These are phyloP conservation scores for Nautilus pompilius DNA, from an alignment of 1,140 invertebrate genomes.

Conservation along the genomic window DNA sequence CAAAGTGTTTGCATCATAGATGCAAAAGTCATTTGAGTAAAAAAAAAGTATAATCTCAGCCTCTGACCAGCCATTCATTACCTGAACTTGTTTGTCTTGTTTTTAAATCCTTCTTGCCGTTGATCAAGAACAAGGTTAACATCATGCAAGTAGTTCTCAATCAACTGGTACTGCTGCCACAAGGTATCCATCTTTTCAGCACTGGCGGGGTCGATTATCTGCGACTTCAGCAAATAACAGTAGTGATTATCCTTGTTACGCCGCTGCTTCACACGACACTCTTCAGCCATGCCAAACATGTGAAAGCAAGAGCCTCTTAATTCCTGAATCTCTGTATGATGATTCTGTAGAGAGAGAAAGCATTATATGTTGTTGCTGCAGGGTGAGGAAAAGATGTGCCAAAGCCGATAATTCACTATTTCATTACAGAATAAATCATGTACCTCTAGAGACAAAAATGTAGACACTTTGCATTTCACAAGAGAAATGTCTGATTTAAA, in stretches of 20 bases:
- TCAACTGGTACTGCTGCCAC: slow-evolving; percentile 34
- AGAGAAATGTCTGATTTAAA: no score
- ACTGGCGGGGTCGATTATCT: slow-evolving; percentile 50
- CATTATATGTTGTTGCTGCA: no score
- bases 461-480: no score
- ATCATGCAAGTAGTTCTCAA: slow-evolving; percentile 48
- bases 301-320: slow-evolving; percentile 39
- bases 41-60: no score
- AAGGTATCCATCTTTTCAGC: slow-evolving; percentile 44
- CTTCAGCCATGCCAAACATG: slow-evolving; percentile 47
- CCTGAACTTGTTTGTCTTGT: no score
- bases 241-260: slow-evolving; percentile 48
- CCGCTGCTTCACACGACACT: slow-evolving; percentile 42
- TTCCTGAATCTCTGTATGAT: slow-evolving; percentile 43
- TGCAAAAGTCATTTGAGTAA: no score
- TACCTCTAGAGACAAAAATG: no score
- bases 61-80: no score
- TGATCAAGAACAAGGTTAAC: slow-evolving; percentile 47
- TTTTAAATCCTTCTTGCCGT: slow-evolving; percentile 50
- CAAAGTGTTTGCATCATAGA: no score
- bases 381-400: no score
- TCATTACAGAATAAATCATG: no score
- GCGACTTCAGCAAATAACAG: slow-evolving; percentile 33
- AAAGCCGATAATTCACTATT: no score
- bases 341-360: slow-evolving; percentile 26